Conservation (phyloP, 1,140 invertebrate species). For the Apocrypta bakeri region DNA sequence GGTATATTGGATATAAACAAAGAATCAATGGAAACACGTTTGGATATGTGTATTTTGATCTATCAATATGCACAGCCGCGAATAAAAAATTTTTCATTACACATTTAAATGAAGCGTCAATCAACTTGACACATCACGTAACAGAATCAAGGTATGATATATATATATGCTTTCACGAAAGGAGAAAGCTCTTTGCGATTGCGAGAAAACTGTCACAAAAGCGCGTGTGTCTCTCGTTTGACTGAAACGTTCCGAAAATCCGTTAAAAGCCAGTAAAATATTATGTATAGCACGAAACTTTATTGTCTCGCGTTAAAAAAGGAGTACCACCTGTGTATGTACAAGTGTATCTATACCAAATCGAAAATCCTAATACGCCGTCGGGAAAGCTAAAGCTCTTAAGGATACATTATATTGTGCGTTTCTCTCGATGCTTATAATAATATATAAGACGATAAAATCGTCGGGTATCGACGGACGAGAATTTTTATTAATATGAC, state of each 20-base stretch:
- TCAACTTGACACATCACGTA: not conserved
- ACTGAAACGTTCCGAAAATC: not conserved
- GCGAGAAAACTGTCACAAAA: not conserved
- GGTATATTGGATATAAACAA: too few species aligned
- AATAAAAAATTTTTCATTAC: not conserved
- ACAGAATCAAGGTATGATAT: constrained; percentile 18
- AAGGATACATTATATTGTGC: not conserved
- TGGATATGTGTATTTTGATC: too few species aligned
- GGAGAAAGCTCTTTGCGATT: constrained; percentile 1
- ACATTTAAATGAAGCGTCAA: not conserved
- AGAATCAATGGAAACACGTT: not conserved
- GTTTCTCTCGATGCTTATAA: constrained; percentile 10
- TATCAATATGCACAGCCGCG: not conserved
- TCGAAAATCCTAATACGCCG: not conserved
- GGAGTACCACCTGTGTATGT: too few species aligned
- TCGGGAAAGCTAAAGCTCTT: not conserved
- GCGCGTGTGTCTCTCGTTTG: too few species aligned
- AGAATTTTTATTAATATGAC: not conserved
- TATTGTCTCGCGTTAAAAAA: too few species aligned
- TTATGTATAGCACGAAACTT: too few species aligned
- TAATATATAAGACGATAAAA: not conserved
- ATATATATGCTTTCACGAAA: constrained; percentile 38
- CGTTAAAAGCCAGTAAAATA: not conserved
- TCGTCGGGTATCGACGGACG: too few species aligned
- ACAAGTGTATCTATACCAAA: too few species aligned